These are phyloP conservation scores for Hypotaenidia okinawae DNA, from an alignment of 2,797 vertebrate genomes.

Conservation along the genomic window DNA sequence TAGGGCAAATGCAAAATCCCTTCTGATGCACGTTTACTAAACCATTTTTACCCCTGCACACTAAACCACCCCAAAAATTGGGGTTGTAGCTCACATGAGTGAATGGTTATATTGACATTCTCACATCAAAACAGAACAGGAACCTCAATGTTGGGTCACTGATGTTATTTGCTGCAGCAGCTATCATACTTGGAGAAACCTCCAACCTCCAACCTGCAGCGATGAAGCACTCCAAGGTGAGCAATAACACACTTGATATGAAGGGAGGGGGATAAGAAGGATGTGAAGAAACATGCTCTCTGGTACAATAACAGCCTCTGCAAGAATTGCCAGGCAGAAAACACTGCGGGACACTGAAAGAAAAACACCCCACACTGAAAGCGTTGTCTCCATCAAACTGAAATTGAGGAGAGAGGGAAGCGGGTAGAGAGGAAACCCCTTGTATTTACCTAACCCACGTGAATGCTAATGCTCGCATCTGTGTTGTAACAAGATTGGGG, in stretches of 20 bases:
- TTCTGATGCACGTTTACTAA: background rate
- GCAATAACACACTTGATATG: constrained; percentile 11
- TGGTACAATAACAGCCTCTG: background rate
- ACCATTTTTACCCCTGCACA: background rate
- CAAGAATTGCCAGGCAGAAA: constrained; percentile 21
- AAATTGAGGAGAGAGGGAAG: background rate
- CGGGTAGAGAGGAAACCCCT: background rate
- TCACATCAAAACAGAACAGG: background rate
- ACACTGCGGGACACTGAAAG: background rate
- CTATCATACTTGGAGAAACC: background rate
- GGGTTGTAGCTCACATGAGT: background rate
- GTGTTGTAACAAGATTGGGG: constrained; percentile 30
- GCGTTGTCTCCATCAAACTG: background rate
- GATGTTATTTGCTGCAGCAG: constrained; percentile 19
- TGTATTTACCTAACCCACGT: background rate
- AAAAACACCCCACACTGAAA: background rate
- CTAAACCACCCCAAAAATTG: background rate
- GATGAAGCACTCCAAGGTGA: constrained; percentile 16
- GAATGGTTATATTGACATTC: background rate
- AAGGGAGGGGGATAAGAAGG: background rate
- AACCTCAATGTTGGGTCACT: background rate
- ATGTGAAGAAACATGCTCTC: background rate
- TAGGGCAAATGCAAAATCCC: background rate
- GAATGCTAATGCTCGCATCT: background rate
- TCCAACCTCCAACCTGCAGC: constrained; percentile 18